Evolutionary conservation across 2,888 invertebrate species (phyloP).

Genomic region (Thymelicus acteon): DNA sequence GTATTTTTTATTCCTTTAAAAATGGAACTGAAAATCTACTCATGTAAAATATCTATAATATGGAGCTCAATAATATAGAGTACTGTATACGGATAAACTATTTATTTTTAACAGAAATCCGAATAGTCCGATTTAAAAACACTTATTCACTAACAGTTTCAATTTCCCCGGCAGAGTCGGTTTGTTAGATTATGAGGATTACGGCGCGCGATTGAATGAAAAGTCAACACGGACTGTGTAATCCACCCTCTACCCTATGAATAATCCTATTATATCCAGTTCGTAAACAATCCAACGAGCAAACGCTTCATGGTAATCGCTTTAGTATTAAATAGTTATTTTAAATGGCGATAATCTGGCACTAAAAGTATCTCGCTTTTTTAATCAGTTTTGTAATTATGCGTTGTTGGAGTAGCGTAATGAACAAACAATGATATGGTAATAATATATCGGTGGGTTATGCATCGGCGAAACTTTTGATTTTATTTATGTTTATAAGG

Average conservation of each 20-base stretch:
- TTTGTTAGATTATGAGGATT: conserved; percentile 15
- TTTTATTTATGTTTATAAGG: too few relatives aligned
- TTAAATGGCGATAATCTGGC: conserved; percentile 6
- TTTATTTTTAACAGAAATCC: too few relatives aligned
- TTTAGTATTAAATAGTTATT: conserved; percentile 11
- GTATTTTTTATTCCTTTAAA: too few relatives aligned
- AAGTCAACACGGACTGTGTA: conserved; percentile 20
- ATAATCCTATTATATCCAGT: conserved; percentile 35
- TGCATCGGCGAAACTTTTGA: too few relatives aligned
- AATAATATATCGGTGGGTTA: not conserved
- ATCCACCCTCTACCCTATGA: conserved; percentile 23
- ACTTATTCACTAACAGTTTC: not conserved
- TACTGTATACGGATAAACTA: too few relatives aligned
- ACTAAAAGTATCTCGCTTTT: not conserved
- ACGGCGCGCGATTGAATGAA: conserved; percentile 24
- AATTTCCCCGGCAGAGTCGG: conserved; percentile 12
- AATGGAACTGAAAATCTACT: too few relatives aligned
- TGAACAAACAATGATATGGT: not conserved
- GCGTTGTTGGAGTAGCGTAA: not conserved
- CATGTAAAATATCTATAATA: too few relatives aligned
- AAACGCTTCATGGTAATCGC: conserved; percentile 20
- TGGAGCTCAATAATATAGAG: too few relatives aligned
- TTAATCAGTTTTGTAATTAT: not conserved
- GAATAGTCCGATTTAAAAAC: not conserved
- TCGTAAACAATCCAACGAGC: conserved; percentile 18